A percentile compares a stretch with the other conserved stretches of the same genome.
phyloP scores from a whole-genome alignment of 2,888 invertebrate species.

The Agelastica alni region DNA sequence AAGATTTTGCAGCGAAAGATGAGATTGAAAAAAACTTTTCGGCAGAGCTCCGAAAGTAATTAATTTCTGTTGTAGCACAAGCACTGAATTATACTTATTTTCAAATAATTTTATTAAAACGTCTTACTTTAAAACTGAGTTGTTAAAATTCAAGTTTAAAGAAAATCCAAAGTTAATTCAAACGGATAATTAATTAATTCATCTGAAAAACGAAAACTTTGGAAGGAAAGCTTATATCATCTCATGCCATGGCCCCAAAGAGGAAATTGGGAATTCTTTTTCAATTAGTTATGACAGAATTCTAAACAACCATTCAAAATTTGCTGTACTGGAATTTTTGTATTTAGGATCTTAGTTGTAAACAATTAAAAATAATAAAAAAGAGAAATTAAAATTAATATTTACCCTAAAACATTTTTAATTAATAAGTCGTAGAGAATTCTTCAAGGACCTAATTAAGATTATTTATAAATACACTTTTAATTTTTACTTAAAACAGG shows the following conservation, averaged over 20 bases:
- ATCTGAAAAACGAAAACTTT: slow-evolving; percentile 26
- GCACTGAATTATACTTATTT: slow-evolving; percentile 15
- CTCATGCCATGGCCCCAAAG: slow-evolving; percentile 4
- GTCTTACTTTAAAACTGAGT: slow-evolving; percentile 14
- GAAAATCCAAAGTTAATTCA: slow-evolving; percentile 24
- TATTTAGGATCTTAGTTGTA: too few relatives aligned
- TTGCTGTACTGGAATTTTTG: background rate
- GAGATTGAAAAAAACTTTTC: slow-evolving; percentile 8
- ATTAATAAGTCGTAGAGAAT: too few relatives aligned
- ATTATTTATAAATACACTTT: too few relatives aligned
- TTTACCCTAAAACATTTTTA: too few relatives aligned
- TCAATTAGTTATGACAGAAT: slow-evolving; percentile 7
- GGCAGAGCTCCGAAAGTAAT: slow-evolving; percentile 19
- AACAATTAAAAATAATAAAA: too few relatives aligned
- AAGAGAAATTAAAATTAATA: too few relatives aligned
- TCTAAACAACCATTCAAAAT: slow-evolving; percentile 4
- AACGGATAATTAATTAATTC: slow-evolving; percentile 30
- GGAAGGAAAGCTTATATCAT: slow-evolving; percentile 16
- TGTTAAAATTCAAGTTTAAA: slow-evolving; percentile 20
- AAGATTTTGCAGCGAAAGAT: slow-evolving; percentile 2
- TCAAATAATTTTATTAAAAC: slow-evolving; percentile 23
- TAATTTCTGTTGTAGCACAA: slow-evolving; percentile 18
- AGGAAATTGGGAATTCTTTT: slow-evolving; percentile 8
- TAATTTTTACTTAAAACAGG: too few relatives aligned
- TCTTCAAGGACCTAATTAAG: too few relatives aligned